phyloP scores from a whole-genome alignment of 2,797 vertebrate species.

The Siniperca undulata region DNA sequence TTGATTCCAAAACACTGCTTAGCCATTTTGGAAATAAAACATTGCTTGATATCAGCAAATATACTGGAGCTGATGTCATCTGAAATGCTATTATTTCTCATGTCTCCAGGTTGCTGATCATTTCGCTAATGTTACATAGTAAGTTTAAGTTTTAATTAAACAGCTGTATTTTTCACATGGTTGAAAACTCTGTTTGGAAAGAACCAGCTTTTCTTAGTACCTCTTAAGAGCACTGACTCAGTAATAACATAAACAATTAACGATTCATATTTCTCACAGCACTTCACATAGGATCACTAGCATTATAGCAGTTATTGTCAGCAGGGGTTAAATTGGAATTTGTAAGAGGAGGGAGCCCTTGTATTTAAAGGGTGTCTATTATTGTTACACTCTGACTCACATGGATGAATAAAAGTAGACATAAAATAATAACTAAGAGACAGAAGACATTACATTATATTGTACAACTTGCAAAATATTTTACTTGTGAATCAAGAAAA shows the following conservation, averaged over 20 bases:
- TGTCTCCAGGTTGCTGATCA: background rate
- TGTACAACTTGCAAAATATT: background rate
- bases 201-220: background rate
- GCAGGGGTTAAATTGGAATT: background rate
- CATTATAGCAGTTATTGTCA: background rate
- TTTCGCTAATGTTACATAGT: background rate
- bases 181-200: background rate
- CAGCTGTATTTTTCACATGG: background rate
- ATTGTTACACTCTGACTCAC: background rate
- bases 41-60: constrained; percentile 8
- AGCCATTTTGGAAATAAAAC: constrained; percentile 39
- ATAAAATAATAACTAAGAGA: background rate
- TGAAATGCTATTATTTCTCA: background rate
- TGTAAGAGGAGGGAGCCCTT: background rate
- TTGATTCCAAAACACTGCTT: constrained; percentile 54
- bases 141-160: background rate
- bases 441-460: background rate
- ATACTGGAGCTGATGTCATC: constrained; percentile 26
- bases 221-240: background rate
- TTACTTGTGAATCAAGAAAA: background rate
- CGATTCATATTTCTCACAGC: background rate
- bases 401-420: background rate
- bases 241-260: background rate
- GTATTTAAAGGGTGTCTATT: background rate
- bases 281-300: background rate